A percentile compares a stretch with the other conserved stretches of the same genome.
These are phyloP conservation scores for Acanthosepion lycidas DNA, from an alignment of 2,888 invertebrate genomes.

Conservation along the genomic window DNA sequence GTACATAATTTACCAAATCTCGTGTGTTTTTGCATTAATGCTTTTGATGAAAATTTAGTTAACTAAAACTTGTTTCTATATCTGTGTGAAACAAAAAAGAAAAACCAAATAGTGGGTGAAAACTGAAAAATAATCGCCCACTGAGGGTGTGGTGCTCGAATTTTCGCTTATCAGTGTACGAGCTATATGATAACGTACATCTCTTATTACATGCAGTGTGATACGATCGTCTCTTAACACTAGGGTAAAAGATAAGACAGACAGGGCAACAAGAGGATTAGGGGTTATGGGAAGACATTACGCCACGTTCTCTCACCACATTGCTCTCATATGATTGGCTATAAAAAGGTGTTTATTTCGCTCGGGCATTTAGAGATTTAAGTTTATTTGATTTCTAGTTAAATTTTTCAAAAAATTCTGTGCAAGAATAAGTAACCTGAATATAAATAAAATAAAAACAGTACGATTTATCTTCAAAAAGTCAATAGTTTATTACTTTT, in stretches of 20 bases:
- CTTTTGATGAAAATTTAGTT: neutral
- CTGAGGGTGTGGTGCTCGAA: neutral
- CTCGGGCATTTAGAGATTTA: neutral
- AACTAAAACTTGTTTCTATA: neutral
- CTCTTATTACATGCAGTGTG: neutral
- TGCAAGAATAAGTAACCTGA: too few species aligned
- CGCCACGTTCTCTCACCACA: neutral
- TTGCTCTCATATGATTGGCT: neutral
- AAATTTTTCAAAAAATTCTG: too few species aligned
- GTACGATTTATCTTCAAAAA: too few species aligned
- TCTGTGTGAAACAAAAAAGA: neutral
- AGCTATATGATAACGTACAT: neutral
- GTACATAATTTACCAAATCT: neutral
- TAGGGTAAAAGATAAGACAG: neutral
- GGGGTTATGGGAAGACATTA: neutral
- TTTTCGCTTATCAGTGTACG: neutral
- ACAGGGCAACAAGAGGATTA: neutral
- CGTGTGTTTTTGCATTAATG: neutral
- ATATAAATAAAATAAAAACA: too few species aligned
- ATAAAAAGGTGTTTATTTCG: neutral
- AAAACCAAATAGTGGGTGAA: neutral
- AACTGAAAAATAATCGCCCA: too few species aligned
- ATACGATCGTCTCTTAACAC: conserved; percentile 4
- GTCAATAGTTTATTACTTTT: too few species aligned
- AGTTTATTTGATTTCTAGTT: too few species aligned